Conservation (phyloP, 2,113 vertebrate species). For the Cyanoderma ruficeps region DNA sequence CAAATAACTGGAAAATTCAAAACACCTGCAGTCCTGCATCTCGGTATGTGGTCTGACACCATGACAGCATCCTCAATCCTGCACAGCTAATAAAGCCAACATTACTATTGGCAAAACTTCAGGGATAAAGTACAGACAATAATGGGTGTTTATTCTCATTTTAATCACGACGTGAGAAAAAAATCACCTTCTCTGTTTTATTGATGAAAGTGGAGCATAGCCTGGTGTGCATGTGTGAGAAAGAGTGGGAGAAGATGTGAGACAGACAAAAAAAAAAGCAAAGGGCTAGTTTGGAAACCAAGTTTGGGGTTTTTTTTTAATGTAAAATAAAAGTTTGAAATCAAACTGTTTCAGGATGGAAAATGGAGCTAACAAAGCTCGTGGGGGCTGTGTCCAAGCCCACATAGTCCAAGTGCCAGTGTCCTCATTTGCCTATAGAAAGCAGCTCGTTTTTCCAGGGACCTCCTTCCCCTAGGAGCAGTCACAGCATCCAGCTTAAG, state of each 20-base stretch:
- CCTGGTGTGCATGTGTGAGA: not conserved
- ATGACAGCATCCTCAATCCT: not conserved
- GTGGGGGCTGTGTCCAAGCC: not conserved
- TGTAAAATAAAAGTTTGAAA: not conserved
- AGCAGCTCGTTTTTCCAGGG: not conserved
- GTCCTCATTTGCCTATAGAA: not conserved
- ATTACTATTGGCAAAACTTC: constrained; percentile 25
- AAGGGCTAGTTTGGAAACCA: not conserved
- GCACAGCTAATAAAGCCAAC: constrained; percentile 4
- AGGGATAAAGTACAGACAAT: not conserved
- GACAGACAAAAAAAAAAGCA: not conserved
- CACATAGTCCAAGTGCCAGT: not conserved
- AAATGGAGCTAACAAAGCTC: not conserved
- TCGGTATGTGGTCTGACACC: constrained; percentile 41
- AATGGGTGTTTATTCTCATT: not conserved
- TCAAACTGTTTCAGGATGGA: not conserved
- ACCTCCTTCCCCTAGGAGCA: not conserved
- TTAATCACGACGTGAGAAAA: not conserved
- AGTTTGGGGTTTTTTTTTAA: accelerated
- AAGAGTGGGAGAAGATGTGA: not conserved
- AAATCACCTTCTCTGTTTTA: not conserved
- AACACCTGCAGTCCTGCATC: not conserved
- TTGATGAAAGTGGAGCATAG: not conserved
- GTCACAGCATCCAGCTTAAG: not conserved
- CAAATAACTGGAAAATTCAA: constrained; percentile 43